These are phyloP conservation scores for Hydrozoanthus tunicans DNA, from an alignment of 64 coral and sea anemone species.

Conservation along the genomic window DNA sequence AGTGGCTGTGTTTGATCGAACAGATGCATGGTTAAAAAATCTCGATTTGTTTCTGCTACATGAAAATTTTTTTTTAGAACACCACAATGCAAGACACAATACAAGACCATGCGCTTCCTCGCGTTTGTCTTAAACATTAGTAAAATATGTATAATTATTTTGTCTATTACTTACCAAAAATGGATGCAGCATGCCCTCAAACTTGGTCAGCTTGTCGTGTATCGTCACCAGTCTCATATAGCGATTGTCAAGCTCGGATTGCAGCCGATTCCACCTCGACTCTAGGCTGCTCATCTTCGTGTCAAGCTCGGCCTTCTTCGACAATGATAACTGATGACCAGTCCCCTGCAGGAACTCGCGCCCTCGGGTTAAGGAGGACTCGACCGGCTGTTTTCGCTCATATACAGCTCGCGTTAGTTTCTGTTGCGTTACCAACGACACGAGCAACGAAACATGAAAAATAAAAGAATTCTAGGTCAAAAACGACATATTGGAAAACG, in stretches of 20 bases:
- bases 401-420: conserved; percentile 83
- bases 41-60: no score
- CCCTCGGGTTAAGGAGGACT: conserved; percentile 79
- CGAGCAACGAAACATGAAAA: background rate
- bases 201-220: conserved; percentile 93
- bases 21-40: no score
- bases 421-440: conserved; percentile 27
- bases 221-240: conserved; percentile 98
- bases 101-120: no score
- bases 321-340: conserved; percentile 67
- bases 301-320: conserved; percentile 87
- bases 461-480: background rate
- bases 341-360: conserved; percentile 84
- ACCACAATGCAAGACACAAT: no score
- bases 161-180: conserved; percentile 78
- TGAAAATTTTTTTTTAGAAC: no score
- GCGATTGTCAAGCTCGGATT: conserved; percentile 94
- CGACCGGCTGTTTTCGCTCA: conserved; percentile 94
- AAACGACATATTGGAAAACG: no score
- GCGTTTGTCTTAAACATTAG: no score
- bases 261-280: conserved; percentile 86
- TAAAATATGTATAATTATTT: no score
- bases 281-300: conserved; percentile 96
- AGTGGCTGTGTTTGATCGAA: no score
- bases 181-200: conserved; percentile 93